Percentiles rank a stretch among this genome's conserved stretches.
Conservation (phyloP, 2,888 invertebrate species). For the Parasteatoda lunata region DNA sequence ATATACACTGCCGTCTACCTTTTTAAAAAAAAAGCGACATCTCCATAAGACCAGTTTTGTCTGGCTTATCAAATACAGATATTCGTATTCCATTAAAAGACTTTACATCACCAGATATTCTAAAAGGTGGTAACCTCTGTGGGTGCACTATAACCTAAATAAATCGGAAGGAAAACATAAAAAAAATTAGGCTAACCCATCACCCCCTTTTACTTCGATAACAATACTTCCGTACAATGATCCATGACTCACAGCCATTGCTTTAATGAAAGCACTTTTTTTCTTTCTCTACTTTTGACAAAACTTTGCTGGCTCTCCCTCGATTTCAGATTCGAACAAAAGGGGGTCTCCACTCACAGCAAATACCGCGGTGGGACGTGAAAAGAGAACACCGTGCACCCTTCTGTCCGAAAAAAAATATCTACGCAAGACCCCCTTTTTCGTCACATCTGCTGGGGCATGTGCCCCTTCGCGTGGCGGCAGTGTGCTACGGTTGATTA, state of each 20-base stretch:
- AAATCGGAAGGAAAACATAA: conserved; percentile 30
- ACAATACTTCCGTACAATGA: conserved; percentile 43
- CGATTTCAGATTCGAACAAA: conserved; percentile 25
- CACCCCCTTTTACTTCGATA: conserved; percentile 28
- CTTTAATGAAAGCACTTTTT: conserved; percentile 28
- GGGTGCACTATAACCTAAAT: conserved; percentile 44
- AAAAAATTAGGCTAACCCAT: conserved; percentile 21
- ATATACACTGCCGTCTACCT: too few relatives aligned
- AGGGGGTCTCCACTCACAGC: conserved; percentile 17
- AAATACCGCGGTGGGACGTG: conserved; percentile 47
- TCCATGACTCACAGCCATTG: conserved; percentile 30
- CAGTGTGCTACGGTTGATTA: conserved; percentile 36
- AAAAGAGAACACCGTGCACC: conserved; percentile 10
- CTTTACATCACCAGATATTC: too few relatives aligned
- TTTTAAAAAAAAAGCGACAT: too few relatives aligned
- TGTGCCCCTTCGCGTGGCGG: conserved; percentile 45
- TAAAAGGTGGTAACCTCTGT: conserved; percentile 26
- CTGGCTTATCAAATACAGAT: too few relatives aligned
- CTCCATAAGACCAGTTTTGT: too few relatives aligned
- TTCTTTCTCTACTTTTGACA: conserved; percentile 1
- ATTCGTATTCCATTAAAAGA: too few relatives aligned
- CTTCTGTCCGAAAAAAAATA: conserved; percentile 8
- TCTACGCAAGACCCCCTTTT: conserved; percentile 13
- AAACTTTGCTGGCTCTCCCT: conserved; percentile 19
- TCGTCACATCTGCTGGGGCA: conserved; percentile 24